phyloP scores from a whole-genome alignment of 92 coral and sea anemone species.

The Parazoanthus darwini region DNA sequence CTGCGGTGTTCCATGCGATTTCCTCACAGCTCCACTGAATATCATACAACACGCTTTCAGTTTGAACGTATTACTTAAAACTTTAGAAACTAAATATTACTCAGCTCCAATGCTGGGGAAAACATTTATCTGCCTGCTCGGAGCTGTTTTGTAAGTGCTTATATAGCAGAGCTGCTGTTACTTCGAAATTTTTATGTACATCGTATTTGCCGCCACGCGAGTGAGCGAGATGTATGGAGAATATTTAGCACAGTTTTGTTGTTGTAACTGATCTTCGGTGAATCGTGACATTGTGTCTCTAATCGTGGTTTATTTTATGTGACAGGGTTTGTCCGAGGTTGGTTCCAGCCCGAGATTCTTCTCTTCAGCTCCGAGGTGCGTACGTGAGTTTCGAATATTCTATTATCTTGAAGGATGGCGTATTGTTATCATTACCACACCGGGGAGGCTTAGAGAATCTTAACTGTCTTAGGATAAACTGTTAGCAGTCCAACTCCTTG shows the following conservation, averaged over 20 bases:
- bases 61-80: not conserved
- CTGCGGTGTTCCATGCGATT: not conserved
- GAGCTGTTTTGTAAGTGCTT: conserved; percentile 18
- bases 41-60: not conserved
- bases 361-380: conserved; percentile 22
- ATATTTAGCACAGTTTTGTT: not conserved
- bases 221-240: not conserved
- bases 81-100: not conserved
- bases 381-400: not conserved
- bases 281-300: not conserved
- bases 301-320: not conserved
- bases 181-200: not conserved
- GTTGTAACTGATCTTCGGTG: not conserved
- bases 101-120: conserved; percentile 9
- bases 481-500: not conserved
- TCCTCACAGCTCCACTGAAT: not conserved
- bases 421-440: not conserved
- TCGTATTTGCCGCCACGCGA: conserved; percentile 3
- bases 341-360: not conserved
- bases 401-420: not conserved
- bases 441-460: not conserved
- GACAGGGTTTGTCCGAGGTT: conserved; percentile 22
- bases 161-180: not conserved
- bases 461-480: too few species aligned
- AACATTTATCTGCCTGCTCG: not conserved